Percentiles rank a stretch among this genome's conserved stretches.
Conservation (phyloP, 2,888 invertebrate species). For the Drosophila histrio region DNA sequence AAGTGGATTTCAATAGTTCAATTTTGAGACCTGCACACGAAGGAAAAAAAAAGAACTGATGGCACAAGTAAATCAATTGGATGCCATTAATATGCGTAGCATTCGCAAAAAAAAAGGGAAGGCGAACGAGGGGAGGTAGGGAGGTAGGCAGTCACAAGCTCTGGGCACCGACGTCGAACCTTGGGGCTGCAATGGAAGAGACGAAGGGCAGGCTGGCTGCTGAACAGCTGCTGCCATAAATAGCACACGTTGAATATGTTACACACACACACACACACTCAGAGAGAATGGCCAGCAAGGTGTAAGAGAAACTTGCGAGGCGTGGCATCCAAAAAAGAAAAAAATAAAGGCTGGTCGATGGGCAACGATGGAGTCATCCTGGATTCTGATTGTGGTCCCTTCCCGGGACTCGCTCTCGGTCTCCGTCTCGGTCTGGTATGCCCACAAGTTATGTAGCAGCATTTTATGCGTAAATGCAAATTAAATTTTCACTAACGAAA, state of each 20-base stretch:
- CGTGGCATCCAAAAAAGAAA: conserved; percentile 1
- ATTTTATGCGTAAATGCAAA: conserved; percentile 76
- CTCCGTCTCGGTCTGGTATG: conserved; percentile 2
- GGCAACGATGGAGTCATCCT: conserved; percentile 31
- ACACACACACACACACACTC: conserved; percentile 19
- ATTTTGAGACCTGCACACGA: conserved; percentile 13
- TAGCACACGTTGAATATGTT: conserved; percentile 48
- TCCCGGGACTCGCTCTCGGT: not conserved
- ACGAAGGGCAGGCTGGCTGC: not conserved
- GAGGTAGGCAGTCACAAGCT: conserved; percentile 1
- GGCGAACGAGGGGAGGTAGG: not conserved
- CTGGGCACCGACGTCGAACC: conserved; percentile 2
- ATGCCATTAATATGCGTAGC: conserved; percentile 72
- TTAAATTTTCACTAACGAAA: conserved; percentile 67
- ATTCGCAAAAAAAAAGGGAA: conserved; percentile 16
- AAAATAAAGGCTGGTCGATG: conserved; percentile 8
- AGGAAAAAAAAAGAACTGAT: conserved; percentile 25
- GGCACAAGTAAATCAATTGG: conserved; percentile 70
- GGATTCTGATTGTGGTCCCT: conserved; percentile 1
- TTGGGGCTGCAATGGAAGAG: not conserved
- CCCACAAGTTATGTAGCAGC: conserved; percentile 38
- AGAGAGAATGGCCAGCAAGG: conserved; percentile 31
- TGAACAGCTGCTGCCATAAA: conserved; percentile 68
- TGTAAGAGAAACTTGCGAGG: conserved; percentile 43
- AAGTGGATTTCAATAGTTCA: conserved; percentile 24